Percentiles rank a stretch among this genome's conserved stretches.
These are phyloP conservation scores for Actias luna DNA, from an alignment of 2,888 invertebrate genomes.

Conservation along the genomic window DNA sequence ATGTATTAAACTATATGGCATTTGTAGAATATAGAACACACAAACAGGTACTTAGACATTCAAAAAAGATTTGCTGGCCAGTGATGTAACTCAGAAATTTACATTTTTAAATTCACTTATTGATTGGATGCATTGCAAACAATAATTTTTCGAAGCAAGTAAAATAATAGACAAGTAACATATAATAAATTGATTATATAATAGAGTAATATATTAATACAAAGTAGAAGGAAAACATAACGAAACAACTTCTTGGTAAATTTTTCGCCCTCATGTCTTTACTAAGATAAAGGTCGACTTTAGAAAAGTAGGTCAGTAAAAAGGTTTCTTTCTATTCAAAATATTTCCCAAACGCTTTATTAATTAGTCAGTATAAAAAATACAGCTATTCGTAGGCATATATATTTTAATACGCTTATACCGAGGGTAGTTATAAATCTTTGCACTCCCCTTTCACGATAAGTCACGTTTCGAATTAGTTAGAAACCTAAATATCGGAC, in stretches of 20 bases:
- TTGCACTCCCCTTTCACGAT: conserved; percentile 22
- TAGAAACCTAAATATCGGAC: conserved; percentile 29
- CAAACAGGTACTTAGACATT: no score
- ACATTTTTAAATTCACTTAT: background rate
- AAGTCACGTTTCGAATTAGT: conserved; percentile 31
- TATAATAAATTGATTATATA: background rate
- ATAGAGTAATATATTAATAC: no score
- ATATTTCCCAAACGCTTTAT: background rate
- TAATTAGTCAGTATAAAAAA: background rate
- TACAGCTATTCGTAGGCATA: background rate
- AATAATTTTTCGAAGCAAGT: background rate
- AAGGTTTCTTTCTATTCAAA: background rate
- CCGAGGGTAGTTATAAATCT: conserved; percentile 14
- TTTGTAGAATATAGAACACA: no score
- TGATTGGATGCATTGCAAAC: background rate
- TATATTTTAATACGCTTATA: conserved; percentile 10
- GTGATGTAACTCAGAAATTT: no score
- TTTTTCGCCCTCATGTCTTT: background rate
- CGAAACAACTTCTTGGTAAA: background rate
- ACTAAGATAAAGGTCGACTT: background rate
- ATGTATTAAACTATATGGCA: no score
- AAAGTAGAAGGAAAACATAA: background rate
- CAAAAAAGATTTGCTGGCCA: no score
- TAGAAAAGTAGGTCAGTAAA: background rate
- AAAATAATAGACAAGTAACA: background rate